phyloP scores from a whole-genome alignment of 2,888 invertebrate genomes.

The Sussaba pulchella region DNA sequence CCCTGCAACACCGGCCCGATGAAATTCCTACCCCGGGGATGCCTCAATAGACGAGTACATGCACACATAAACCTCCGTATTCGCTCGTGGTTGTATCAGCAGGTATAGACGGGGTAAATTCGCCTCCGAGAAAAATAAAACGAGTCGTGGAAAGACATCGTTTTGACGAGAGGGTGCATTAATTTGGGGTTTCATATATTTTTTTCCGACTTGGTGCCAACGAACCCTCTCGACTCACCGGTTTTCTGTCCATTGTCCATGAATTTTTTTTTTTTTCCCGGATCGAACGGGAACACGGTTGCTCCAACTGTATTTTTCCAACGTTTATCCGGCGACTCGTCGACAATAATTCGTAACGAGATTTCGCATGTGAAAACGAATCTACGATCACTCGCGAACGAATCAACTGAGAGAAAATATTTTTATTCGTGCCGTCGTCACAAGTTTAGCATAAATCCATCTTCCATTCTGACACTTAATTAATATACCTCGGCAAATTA shows the following conservation, averaged over 20 bases:
- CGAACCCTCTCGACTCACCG: constrained; percentile 32
- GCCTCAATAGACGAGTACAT: constrained; percentile 28
- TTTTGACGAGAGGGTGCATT: constrained; percentile 11
- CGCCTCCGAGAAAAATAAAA: constrained; percentile 2
- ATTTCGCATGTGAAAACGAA: constrained; percentile 24
- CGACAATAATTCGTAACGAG: neutral
- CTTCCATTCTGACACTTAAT: no score
- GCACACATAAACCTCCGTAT: neutral
- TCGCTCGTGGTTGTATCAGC: constrained; percentile 6
- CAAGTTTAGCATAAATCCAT: no score
- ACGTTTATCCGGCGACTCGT: neutral
- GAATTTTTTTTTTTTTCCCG: neutral
- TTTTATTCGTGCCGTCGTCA: neutral
- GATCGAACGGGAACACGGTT: neutral
- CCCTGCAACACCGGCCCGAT: constrained; percentile 60
- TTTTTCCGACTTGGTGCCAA: constrained; percentile 14
- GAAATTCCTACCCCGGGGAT: constrained; percentile 51
- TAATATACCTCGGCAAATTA: no score
- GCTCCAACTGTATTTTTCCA: neutral
- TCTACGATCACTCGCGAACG: constrained; percentile 29
- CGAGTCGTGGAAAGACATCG: neutral
- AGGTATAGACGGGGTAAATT: constrained; percentile 13
- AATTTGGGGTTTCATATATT: constrained; percentile 11
- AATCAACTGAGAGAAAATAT: neutral
- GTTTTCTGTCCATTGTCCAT: constrained; percentile 4